Evolutionary conservation across 2,888 invertebrate species (phyloP).

Genomic region (Proisotoma minuta): DNA sequence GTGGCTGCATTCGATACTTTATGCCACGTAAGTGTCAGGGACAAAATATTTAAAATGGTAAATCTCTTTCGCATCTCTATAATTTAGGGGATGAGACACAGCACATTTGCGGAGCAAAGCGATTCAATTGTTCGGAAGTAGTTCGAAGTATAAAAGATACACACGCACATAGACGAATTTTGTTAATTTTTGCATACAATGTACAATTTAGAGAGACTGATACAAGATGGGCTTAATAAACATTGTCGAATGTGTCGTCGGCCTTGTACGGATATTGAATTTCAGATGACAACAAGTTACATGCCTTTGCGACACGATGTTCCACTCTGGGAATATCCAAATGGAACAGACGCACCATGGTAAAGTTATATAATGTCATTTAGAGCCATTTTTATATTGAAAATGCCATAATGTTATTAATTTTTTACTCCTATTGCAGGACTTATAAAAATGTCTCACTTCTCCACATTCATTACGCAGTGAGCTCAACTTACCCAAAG

Average conservation of each 20-base stretch:
- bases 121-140: constrained; percentile 37
- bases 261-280: no score
- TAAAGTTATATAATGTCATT: neutral
- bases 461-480: constrained; percentile 36
- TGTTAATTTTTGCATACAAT: no score
- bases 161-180: no score
- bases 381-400: no score
- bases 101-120: constrained; percentile 33
- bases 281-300: constrained; percentile 12
- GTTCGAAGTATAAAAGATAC: constrained; percentile 32
- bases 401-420: neutral
- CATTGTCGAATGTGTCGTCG: no score
- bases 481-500: constrained; percentile 31
- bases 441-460: constrained; percentile 34
- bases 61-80: neutral
- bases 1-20: constrained; percentile 35
- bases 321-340: neutral
- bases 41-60: neutral
- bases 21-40: constrained; percentile 35
- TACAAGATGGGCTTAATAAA: no score
- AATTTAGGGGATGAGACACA: constrained; percentile 28
- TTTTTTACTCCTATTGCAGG: constrained; percentile 14
- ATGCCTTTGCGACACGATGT: constrained; percentile 8
- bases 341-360: constrained; percentile 3
- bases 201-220: no score